A percentile compares a stretch with the other conserved stretches of the same genome.
Evolutionary conservation across 2,797 vertebrate genomes (phyloP).

Genomic region (Craterocephalus amniculus): DNA sequence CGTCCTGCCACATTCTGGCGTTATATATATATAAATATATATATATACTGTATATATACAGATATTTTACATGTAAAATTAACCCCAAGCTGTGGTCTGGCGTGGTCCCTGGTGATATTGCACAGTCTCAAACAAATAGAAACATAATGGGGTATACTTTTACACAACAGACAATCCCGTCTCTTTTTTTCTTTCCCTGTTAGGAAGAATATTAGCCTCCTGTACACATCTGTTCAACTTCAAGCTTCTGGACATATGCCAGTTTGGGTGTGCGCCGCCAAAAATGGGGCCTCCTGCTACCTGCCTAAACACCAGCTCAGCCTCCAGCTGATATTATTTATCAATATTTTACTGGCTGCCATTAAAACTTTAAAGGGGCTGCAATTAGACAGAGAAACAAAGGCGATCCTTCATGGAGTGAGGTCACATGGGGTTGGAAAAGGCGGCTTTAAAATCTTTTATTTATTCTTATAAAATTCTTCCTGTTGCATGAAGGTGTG

Average conservation of each 20-base stretch:
- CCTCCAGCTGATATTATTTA: conserved; percentile 78
- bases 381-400: conserved; percentile 76
- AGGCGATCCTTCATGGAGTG: conserved; percentile 69
- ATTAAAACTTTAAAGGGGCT: conserved; percentile 79
- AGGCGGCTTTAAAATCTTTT: conserved; percentile 69
- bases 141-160: background rate
- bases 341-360: conserved; percentile 73
- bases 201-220: conserved; percentile 17
- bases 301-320: conserved; percentile 47
- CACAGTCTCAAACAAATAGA: conserved; percentile 9
- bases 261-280: conserved; percentile 50
- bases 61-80: too few relatives aligned
- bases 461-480: conserved; percentile 70
- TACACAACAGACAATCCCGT: conserved; percentile 6
- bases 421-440: conserved; percentile 71
- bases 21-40: too few relatives aligned
- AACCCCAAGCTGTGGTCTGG: too few relatives aligned
- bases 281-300: conserved; percentile 56
- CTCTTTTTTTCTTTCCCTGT: conserved; percentile 15
- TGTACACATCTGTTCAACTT: conserved; percentile 53
- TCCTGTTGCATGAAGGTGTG: conserved; percentile 64
- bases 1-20: too few relatives aligned
- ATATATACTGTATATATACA: too few relatives aligned
- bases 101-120: too few relatives aligned
- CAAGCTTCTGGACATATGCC: conserved; percentile 48